Evolutionary conservation across 1,140 invertebrate species (phyloP).

Genomic region (Drosophila lowei): DNA sequence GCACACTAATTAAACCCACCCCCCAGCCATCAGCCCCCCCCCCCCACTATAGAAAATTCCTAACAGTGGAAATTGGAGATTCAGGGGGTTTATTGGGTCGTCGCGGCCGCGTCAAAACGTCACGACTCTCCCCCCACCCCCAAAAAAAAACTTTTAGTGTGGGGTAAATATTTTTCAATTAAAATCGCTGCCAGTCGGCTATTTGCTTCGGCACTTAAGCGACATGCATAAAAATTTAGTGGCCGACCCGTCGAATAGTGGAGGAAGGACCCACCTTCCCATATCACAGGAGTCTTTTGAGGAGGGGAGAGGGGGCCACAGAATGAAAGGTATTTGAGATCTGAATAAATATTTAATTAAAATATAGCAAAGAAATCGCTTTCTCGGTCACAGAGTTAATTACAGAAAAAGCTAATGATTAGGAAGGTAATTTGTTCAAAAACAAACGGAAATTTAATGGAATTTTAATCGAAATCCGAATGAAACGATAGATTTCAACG

Average conservation of each 20-base stretch:
- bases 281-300: neutral
- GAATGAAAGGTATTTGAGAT: neutral
- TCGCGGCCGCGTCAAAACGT: slow-evolving; percentile 57
- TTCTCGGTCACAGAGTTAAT: too few species aligned
- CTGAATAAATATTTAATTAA: too few species aligned
- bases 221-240: slow-evolving; percentile 75
- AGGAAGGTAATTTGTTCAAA: too few species aligned
- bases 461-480: too few species aligned
- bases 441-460: too few species aligned
- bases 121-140: slow-evolving; percentile 30
- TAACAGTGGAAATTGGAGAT: slow-evolving; percentile 28
- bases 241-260: slow-evolving; percentile 26
- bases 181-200: slow-evolving; percentile 63
- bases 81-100: slow-evolving; percentile 11
- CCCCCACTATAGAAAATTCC: slow-evolving; percentile 13
- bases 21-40: too few species aligned
- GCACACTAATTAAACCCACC: slow-evolving; percentile 49
- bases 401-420: too few species aligned
- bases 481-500: too few species aligned
- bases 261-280: neutral
- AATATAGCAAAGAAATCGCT: too few species aligned
- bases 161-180: slow-evolving; percentile 76
- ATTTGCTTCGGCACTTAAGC: slow-evolving; percentile 70
- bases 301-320: too few species aligned
- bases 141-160: slow-evolving; percentile 18